Percentiles rank a stretch among this genome's conserved stretches.
Conservation (phyloP, 2,113 vertebrate species). For the Chionis minor region DNA sequence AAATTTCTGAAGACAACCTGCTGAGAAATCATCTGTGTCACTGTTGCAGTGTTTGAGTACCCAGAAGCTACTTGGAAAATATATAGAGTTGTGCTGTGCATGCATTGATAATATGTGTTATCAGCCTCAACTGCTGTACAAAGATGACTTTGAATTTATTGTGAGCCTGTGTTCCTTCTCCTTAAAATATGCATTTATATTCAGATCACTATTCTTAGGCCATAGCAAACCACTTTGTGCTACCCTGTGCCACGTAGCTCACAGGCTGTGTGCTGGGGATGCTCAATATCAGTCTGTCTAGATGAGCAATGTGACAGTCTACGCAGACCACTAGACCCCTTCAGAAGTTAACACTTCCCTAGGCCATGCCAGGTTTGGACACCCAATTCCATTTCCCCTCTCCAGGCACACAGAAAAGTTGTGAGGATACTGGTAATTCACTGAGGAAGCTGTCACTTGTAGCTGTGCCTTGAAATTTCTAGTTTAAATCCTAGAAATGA, state of each 20-base stretch:
- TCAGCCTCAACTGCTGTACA: neutral
- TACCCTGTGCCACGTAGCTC: neutral
- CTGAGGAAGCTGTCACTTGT: neutral
- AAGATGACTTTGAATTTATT: neutral
- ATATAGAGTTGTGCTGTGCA: neutral
- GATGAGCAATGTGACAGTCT: fast-evolving
- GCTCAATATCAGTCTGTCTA: neutral
- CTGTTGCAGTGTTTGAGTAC: neutral
- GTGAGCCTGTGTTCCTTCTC: neutral
- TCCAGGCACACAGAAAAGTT: neutral
- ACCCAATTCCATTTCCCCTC: neutral
- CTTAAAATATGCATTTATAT: neutral
- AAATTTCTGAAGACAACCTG: neutral
- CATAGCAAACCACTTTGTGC: neutral
- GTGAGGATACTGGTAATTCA: neutral
- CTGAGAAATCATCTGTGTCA: neutral
- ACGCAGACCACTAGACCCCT: neutral
- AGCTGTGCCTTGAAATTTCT: neutral
- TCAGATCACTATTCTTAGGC: neutral
- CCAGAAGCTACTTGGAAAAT: neutral
- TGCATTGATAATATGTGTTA: neutral
- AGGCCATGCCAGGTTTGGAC: neutral
- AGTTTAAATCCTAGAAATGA: neutral
- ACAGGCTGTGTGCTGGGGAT: neutral
- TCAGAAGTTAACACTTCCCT: neutral